Percentiles rank a stretch among this genome's conserved stretches.
phyloP scores from a whole-genome alignment of 1,140 invertebrate genomes.

The Philotrypesis tridentata region DNA sequence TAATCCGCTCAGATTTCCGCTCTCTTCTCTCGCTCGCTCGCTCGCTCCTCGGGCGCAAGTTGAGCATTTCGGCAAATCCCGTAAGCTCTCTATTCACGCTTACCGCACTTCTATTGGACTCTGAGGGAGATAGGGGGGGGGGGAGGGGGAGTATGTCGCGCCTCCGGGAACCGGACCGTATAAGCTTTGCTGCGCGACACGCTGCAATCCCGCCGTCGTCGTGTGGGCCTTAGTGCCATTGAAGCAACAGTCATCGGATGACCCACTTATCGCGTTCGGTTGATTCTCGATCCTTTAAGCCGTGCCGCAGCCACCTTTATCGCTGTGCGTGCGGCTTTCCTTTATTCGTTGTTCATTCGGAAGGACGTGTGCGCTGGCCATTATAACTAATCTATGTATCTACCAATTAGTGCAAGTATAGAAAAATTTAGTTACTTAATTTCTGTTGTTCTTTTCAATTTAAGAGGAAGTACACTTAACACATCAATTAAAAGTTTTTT shows the following conservation, averaged over 20 bases:
- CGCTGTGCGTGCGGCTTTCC: not conserved
- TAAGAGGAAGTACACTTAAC: too few relatives aligned
- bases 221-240: constrained; percentile 27
- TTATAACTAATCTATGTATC: too few relatives aligned
- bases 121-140: not conserved
- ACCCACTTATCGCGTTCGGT: constrained; percentile 46
- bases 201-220: constrained; percentile 24
- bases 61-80: constrained; percentile 53
- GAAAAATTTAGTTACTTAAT: too few relatives aligned
- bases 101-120: not conserved
- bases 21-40: constrained; percentile 9
- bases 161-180: not conserved
- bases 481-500: too few relatives aligned
- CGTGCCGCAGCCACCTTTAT: not conserved
- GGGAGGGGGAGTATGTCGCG: constrained; percentile 7
- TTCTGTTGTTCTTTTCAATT: too few relatives aligned
- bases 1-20: constrained; percentile 36
- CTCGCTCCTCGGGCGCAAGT: constrained; percentile 42
- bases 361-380: too few relatives aligned
- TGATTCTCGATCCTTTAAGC: constrained; percentile 36
- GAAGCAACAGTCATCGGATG: too few relatives aligned
- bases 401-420: too few relatives aligned
- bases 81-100: constrained; percentile 52
- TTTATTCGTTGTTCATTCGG: not conserved
- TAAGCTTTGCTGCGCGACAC: constrained; percentile 6